Conservation (phyloP, 2,797 vertebrate species). For the Brachyrhaphis roseni region DNA sequence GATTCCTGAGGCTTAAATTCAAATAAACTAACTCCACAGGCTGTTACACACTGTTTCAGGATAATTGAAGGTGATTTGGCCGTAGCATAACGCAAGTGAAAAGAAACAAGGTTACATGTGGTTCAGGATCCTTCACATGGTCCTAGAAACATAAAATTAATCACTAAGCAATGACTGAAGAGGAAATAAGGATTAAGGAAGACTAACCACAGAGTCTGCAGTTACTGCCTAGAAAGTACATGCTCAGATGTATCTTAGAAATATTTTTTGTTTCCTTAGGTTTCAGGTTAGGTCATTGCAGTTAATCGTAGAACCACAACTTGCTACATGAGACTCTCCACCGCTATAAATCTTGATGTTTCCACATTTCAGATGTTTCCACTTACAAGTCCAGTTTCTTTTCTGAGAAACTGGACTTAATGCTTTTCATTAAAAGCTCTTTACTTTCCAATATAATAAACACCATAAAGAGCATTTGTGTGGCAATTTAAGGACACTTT, state of each 20-base stretch:
- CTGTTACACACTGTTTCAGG: conserved; percentile 3
- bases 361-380: conserved; percentile 45
- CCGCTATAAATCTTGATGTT: conserved; percentile 42
- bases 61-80: conserved; percentile 31
- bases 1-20: background rate
- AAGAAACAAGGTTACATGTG: conserved; percentile 25
- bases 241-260: background rate
- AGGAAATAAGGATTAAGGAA: conserved; percentile 12
- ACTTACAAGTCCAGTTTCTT: conserved; percentile 1
- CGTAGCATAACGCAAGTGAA: conserved; percentile 30
- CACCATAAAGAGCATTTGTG: background rate
- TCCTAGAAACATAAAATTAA: conserved; percentile 31
- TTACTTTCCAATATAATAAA: background rate
- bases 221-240: conserved; percentile 19
- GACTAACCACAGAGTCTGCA: background rate
- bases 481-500: background rate
- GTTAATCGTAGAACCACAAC: conserved; percentile 1
- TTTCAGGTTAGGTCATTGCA: background rate
- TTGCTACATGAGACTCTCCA: background rate
- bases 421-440: background rate
- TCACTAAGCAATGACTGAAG: conserved; percentile 38
- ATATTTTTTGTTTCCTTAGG: background rate
- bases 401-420: background rate
- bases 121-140: conserved; percentile 31
- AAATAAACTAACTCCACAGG: background rate